These are phyloP conservation scores for Cantharis nigra DNA, from an alignment of 2,888 invertebrate genomes.

Conservation along the genomic window DNA sequence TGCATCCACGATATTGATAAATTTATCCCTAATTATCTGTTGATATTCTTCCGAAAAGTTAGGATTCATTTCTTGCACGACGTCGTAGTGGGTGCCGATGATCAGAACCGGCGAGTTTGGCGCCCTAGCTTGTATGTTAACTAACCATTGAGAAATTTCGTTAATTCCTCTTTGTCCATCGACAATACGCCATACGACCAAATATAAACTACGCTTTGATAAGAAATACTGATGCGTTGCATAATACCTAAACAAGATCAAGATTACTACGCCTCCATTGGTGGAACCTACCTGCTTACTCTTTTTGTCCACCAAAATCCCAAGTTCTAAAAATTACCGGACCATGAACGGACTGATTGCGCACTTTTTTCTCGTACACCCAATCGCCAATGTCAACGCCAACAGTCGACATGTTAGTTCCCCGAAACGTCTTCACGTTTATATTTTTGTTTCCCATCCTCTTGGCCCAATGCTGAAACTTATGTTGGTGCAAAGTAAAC, in stretches of 20 bases:
- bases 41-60: slow-evolving; percentile 80
- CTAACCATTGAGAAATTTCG: slow-evolving; percentile 92
- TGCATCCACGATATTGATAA: slow-evolving; percentile 92
- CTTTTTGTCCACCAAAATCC: slow-evolving; percentile 98
- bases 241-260: slow-evolving; percentile 72
- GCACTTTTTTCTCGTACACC: slow-evolving; percentile 84
- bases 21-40: slow-evolving; percentile 82
- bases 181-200: slow-evolving; percentile 93
- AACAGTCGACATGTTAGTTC: slow-evolving; percentile 90
- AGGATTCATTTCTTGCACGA: slow-evolving; percentile 67
- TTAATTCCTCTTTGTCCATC: slow-evolving; percentile 90
- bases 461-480: slow-evolving; percentile 85
- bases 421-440: slow-evolving; percentile 73
- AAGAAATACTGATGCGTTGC: slow-evolving; percentile 98
- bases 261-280: background rate
- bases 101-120: slow-evolving; percentile 96
- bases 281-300: slow-evolving; percentile 59
- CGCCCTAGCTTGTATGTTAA: slow-evolving; percentile 91
- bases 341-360: slow-evolving; percentile 74
- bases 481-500: background rate
- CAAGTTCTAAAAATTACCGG: slow-evolving; percentile 93
- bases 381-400: slow-evolving; percentile 97
- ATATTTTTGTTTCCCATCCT: slow-evolving; percentile 91
- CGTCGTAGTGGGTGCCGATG: slow-evolving; percentile 95
- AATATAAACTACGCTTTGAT: slow-evolving; percentile 90